Evolutionary conservation across 2,888 invertebrate genomes (phyloP), one percentile per base, ranked within the genome.

Genomic region (Brachylomia viminalis): DNA sequence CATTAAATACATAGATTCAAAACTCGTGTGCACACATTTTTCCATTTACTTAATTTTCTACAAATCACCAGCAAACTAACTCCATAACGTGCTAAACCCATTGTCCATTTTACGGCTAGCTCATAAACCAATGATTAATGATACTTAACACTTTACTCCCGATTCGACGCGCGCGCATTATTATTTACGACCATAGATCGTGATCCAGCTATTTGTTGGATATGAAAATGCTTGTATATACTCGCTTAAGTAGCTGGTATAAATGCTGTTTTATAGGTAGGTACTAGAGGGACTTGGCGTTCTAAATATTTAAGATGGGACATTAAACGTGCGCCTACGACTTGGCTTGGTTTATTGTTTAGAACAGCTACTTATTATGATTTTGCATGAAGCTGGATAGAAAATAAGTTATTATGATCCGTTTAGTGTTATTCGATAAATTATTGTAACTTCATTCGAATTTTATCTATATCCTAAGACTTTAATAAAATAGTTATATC

Each of bases 201-300:
- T 94, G 94, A 91, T 88, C 80, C 33, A 82, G 86, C 89, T 87
- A 92, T 94, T 93, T 91, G 90, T 88, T 85, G 11, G 54, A 13
- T 80, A 84, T n/a, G 27, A 78, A 83, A 78, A 1, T 6, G 49
- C 27, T 61, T 56, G 56, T 49, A n/a, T 66, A 30, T 61, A 54
- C 65, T 65, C 17, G 11, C 27, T 59, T 65, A 47, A 47, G 30
- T 54, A n/a, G 86, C 27, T 42, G 23, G 27, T 58, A 20, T 45
- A 58, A 38, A 45, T 49, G 33, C 15, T 42, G 23, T 75, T 56
- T 30, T 62, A 15, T 6, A 30, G 20, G 11, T 56, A 30, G 38
- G 72, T 82, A 83, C 59, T 75, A 45, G 74, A 83, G 62, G 77
- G 66, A 77, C 82, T 86, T 83, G 85, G 79, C 86, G 86, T 79